These are phyloP conservation scores for Eospalax fontanierii DNA, from an alignment of 2,797 vertebrate species.

Conservation along the genomic window DNA sequence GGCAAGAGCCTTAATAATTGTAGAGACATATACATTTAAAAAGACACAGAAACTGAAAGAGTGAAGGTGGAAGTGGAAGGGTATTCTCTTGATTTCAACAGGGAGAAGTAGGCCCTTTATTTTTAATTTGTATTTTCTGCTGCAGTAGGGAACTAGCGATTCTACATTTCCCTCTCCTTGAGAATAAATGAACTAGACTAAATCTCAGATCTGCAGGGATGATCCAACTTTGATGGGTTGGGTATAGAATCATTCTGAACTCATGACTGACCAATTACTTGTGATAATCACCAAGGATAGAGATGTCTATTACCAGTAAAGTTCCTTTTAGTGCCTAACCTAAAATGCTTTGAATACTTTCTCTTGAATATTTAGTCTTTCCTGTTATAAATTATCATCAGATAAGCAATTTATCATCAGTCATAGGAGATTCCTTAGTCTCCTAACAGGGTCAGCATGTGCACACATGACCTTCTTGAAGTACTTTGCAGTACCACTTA, in stretches of 20 bases:
- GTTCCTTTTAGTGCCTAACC: background rate
- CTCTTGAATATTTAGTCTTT: constrained; percentile 2
- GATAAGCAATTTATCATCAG: constrained; percentile 13
- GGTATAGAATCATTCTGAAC: background rate
- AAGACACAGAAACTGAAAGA: constrained; percentile 37
- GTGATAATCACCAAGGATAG: background rate
- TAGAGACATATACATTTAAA: background rate
- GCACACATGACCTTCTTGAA: background rate
- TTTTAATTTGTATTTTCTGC: background rate
- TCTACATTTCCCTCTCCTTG: background rate
- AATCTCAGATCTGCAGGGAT: background rate
- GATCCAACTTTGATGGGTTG: background rate
- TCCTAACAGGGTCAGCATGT: background rate
- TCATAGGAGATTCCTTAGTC: background rate
- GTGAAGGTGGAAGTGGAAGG: background rate
- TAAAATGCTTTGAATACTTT: background rate
- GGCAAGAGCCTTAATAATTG: background rate
- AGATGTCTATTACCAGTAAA: background rate
- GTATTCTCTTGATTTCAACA: background rate
- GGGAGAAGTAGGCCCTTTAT: background rate
- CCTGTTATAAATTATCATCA: background rate
- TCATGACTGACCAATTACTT: background rate
- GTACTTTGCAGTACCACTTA: background rate
- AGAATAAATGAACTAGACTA: background rate
- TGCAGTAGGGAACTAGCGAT: background rate